These are phyloP conservation scores for Puntigrus tetrazona DNA, from an alignment of 2,113 vertebrate species.

Conservation along the genomic window DNA sequence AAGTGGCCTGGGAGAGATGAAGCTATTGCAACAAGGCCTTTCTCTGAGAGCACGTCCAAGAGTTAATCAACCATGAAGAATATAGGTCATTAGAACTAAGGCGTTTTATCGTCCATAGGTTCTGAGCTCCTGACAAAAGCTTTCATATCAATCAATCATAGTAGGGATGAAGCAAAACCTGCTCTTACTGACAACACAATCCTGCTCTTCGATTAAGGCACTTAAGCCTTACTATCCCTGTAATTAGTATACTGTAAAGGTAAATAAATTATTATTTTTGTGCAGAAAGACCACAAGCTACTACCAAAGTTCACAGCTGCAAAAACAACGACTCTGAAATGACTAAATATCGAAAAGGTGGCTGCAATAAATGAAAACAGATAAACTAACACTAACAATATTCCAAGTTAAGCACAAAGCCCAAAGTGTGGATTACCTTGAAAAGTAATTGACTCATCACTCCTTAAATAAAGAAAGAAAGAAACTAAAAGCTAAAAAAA, in stretches of 20 bases:
- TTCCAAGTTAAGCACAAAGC: not conserved
- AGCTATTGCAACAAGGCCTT: not conserved
- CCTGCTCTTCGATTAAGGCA: not conserved
- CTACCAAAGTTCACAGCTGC: not conserved
- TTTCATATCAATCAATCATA: not conserved
- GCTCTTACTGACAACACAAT: not conserved
- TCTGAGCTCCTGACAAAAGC: not conserved
- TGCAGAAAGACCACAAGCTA: no score
- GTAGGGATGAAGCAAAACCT: conserved; percentile 19
- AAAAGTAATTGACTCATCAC: no score
- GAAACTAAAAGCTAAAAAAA: no score
- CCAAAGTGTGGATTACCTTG: no score
- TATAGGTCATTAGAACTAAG: not conserved
- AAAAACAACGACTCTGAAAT: not conserved
- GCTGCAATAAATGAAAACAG: not conserved
- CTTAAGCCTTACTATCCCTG: not conserved
- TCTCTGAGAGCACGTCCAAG: not conserved
- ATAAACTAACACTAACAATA: not conserved
- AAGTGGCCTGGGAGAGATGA: not conserved
- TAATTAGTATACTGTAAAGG: not conserved
- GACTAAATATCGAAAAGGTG: no score
- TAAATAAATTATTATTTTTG: no score
- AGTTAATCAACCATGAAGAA: conserved; percentile 18
- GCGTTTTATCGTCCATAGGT: not conserved
- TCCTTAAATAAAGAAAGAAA: no score